Conservation (phyloP, 2,888 invertebrate species). For the Brachynemurus nebulosus region DNA sequence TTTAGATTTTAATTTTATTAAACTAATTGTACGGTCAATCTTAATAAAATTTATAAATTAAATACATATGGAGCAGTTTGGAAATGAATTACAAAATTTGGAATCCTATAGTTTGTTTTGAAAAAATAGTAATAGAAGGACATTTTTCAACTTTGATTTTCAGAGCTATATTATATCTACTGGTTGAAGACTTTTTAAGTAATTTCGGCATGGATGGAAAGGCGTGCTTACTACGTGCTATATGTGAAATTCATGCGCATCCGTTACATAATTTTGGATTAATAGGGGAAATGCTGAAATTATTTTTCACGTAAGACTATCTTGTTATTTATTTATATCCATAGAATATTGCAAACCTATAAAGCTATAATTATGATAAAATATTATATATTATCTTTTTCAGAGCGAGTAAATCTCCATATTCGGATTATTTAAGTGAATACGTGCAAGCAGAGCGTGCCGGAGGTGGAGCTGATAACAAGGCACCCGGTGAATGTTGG, state of each 20-base stretch:
- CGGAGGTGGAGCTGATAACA: slow-evolving; percentile 44
- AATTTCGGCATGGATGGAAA: slow-evolving; percentile 73
- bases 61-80: no score
- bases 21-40: no score
- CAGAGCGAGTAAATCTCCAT: slow-evolving; percentile 73
- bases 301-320: slow-evolving; percentile 64
- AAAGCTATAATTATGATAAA: slow-evolving; percentile 9
- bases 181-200: slow-evolving; percentile 63
- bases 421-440: slow-evolving; percentile 53
- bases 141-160: no score
- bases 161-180: slow-evolving; percentile 61
- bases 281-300: slow-evolving; percentile 65
- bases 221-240: slow-evolving; percentile 67
- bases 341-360: neutral
- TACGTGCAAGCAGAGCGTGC: slow-evolving; percentile 70
- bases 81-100: no score
- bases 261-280: slow-evolving; percentile 64
- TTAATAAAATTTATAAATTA: no score
- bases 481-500: slow-evolving; percentile 63
- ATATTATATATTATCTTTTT: slow-evolving; percentile 4
- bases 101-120: no score
- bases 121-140: no score
- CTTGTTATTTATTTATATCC: neutral
- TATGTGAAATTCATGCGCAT: slow-evolving; percentile 75
- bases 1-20: no score